Evolutionary conservation across 2,888 invertebrate genomes (phyloP).

Genomic region (Ischnura elegans): DNA sequence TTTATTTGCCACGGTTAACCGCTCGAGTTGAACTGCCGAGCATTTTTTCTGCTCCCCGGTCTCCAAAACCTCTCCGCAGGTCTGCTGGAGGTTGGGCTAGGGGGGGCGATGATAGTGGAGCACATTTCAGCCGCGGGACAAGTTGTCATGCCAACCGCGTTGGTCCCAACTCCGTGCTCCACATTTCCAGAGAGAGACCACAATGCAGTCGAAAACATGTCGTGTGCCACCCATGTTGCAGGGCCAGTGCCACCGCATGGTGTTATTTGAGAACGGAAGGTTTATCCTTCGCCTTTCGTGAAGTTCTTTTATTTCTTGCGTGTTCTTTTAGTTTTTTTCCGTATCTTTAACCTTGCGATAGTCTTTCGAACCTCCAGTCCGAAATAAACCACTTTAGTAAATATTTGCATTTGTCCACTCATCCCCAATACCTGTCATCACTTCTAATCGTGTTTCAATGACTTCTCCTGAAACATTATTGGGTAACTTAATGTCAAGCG

Average conservation of each 20-base stretch:
- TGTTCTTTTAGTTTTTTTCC: neutral
- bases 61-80: neutral
- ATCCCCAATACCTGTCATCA: neutral
- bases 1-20: slow-evolving; percentile 4
- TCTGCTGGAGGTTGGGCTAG: neutral
- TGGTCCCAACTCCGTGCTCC: slow-evolving; percentile 13
- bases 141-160: slow-evolving; percentile 38
- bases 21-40: slow-evolving; percentile 19
- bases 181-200: slow-evolving; percentile 8
- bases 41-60: neutral
- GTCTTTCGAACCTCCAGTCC: neutral
- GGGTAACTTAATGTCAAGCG: too few species aligned
- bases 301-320: neutral
- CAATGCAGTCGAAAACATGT: slow-evolving; percentile 16
- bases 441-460: neutral
- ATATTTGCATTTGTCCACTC: neutral
- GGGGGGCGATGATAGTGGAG: neutral
- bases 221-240: neutral
- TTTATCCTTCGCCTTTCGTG: neutral
- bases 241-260: neutral
- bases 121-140: neutral
- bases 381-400: neutral
- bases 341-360: neutral
- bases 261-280: neutral
- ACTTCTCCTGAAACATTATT: too few species aligned